Conservation (phyloP, 2,113 vertebrate genomes). For the Zootoca vivipara region DNA sequence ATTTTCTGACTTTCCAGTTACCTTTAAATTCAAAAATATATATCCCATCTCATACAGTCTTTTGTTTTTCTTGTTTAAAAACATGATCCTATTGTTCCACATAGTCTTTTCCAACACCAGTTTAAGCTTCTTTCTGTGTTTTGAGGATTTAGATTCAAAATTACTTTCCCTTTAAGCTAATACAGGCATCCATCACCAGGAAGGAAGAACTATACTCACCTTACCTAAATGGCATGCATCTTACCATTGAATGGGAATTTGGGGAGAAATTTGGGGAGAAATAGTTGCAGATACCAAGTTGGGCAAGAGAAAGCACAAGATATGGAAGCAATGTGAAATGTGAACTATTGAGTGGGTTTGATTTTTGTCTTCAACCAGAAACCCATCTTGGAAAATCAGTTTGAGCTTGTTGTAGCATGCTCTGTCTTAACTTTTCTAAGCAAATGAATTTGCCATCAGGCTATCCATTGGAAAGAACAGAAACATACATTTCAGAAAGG, state of each 20-base stretch:
- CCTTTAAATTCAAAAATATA: slow-evolving; percentile 49
- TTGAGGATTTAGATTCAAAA: slow-evolving; percentile 8
- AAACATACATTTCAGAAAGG: background rate
- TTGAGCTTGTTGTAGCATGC: background rate
- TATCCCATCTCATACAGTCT: slow-evolving; percentile 48
- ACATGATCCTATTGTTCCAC: slow-evolving; percentile 27
- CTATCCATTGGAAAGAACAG: background rate
- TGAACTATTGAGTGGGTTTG: no score
- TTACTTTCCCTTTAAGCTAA: background rate
- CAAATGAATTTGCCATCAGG: background rate
- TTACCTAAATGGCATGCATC: background rate
- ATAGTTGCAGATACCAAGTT: background rate
- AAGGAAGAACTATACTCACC: no score
- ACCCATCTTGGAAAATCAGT: background rate
- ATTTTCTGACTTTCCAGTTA: slow-evolving; percentile 59
- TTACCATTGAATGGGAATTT: background rate
- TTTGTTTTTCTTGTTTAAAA: no score
- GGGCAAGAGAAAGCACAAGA: background rate
- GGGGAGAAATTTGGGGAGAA: background rate
- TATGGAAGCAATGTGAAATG: no score
- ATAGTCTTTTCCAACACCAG: background rate
- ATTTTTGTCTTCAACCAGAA: background rate
- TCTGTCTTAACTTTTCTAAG: background rate
- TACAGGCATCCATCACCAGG: background rate
- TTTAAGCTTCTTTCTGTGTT: slow-evolving; percentile 1